Conservation (phyloP, 2,888 invertebrate species). For the Phyllotreta striolata region DNA sequence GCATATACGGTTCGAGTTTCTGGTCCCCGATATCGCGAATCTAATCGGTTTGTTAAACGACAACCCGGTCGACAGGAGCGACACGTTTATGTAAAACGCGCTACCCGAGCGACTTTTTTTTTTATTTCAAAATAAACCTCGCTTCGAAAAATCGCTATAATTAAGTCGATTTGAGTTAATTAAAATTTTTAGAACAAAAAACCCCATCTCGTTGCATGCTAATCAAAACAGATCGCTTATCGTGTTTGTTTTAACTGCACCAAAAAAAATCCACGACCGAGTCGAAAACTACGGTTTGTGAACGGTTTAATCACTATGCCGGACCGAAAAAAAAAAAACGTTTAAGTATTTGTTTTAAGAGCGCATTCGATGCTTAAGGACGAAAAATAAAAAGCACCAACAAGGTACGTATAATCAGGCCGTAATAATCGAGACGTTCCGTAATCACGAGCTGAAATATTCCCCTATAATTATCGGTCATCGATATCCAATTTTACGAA, state of each 20-base stretch:
- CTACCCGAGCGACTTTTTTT: slow-evolving; percentile 26
- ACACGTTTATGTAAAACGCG: slow-evolving; percentile 25
- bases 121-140: slow-evolving; percentile 17
- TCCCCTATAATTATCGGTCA: slow-evolving; percentile 24
- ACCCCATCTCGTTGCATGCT: not conserved
- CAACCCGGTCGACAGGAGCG: slow-evolving; percentile 33
- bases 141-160: too few relatives aligned
- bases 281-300: slow-evolving; percentile 5
- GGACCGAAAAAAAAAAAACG: slow-evolving; percentile 21
- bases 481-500: slow-evolving; percentile 30
- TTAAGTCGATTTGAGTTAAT: too few relatives aligned
- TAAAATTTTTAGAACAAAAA: too few relatives aligned
- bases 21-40: too few relatives aligned
- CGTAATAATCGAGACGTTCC: slow-evolving; percentile 21
- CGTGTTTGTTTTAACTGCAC: slow-evolving; percentile 26
- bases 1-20: too few relatives aligned
- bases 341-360: slow-evolving; percentile 25
- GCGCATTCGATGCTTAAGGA: not conserved
- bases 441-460: slow-evolving; percentile 21
- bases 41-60: slow-evolving; percentile 30
- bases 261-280: slow-evolving; percentile 3
- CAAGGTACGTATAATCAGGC: slow-evolving; percentile 15
- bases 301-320: slow-evolving; percentile 20
- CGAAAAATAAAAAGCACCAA: too few relatives aligned
- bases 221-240: slow-evolving; percentile 20